Base-by-base conservation (phyloP, 2,113 vertebrate species). In the Mixornis gularis region DNA sequence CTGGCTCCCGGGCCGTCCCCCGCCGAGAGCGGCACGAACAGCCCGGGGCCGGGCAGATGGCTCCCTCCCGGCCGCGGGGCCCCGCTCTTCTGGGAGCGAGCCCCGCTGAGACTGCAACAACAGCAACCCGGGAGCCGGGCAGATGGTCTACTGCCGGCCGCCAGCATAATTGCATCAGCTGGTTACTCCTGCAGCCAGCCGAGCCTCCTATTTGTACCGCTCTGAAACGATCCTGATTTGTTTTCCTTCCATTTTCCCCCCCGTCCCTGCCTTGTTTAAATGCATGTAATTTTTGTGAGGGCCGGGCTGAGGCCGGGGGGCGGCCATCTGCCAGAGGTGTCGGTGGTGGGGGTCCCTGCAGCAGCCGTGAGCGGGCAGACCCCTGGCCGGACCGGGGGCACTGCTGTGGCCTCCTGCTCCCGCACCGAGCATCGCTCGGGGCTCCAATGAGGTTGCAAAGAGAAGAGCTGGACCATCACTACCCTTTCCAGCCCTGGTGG, bases 81-180 rank as follows among this genome's bases (percentile, higher is more conserved):
- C 87, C 65, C 4, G 60, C 94, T 96, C 95, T 92, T 95, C 71
- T 87, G 96, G 95, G 95, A 94, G 85, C 17, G 51, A 93, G 81
- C 79, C 96, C 96, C 40, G 93, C 95, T 96, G 95, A 94, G 96
- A 85, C 82, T 34, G 90, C 89, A 95, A 96, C 95, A 96, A 96
- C 95, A 95, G 94, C 95, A 55, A 81, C 94, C 95, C 86, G 18
- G 95, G 95, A 94, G 94, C 91, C 1, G 65, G 95, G 95, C 96
- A 97, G 96, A 97, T 97, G 96, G 95, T 96, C 95, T 95, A 13
- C 94, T 95, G 95, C 95, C 93, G 72, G 66, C 84, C 36, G 89
- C 76, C 87, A 74, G 87, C 20, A 89, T 92, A 95, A 96, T 96
- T 91, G 94, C 95, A 95, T 96, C 94, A 94, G 94, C 93, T 95